Evolutionary conservation across 2,113 vertebrate species (phyloP).

Genomic region (Dolichotis patagonum): DNA sequence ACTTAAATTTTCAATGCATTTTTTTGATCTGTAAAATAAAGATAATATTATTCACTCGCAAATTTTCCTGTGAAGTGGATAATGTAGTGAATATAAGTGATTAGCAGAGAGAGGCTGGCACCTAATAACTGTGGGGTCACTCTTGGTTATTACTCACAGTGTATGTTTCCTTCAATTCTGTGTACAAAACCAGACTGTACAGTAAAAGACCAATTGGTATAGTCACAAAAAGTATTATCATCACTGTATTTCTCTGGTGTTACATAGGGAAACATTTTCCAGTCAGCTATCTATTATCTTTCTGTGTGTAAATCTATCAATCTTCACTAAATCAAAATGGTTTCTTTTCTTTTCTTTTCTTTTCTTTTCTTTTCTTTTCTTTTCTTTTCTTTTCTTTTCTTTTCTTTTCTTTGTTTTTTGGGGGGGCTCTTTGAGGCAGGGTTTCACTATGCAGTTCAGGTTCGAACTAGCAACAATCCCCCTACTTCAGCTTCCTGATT

Average conservation of each 20-base stretch:
- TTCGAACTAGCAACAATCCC: too few relatives aligned
- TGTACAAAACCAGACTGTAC: accelerated
- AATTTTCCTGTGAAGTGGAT: not conserved
- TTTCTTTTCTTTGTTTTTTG: too few relatives aligned
- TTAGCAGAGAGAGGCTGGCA: not conserved
- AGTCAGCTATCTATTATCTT: not conserved
- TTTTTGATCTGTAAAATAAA: not conserved
- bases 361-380: too few relatives aligned
- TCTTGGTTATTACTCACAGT: not conserved
- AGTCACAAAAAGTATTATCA: not conserved
- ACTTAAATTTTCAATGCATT: not conserved
- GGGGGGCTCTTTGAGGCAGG: too few relatives aligned
- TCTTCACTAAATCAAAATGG: not conserved
- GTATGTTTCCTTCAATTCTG: not conserved
- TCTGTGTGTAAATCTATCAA: not conserved
- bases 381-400: too few relatives aligned
- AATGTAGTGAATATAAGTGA: not conserved
- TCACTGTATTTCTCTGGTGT: not conserved
- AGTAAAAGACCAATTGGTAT: not conserved
- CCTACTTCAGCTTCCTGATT: too few relatives aligned
- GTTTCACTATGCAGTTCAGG: too few relatives aligned
- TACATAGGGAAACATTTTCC: not conserved
- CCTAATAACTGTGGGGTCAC: accelerated
- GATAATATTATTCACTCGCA: not conserved
- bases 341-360: too few relatives aligned